Conservation (phyloP, 2,888 invertebrate genomes). For the Oscheius sp. region DNA sequence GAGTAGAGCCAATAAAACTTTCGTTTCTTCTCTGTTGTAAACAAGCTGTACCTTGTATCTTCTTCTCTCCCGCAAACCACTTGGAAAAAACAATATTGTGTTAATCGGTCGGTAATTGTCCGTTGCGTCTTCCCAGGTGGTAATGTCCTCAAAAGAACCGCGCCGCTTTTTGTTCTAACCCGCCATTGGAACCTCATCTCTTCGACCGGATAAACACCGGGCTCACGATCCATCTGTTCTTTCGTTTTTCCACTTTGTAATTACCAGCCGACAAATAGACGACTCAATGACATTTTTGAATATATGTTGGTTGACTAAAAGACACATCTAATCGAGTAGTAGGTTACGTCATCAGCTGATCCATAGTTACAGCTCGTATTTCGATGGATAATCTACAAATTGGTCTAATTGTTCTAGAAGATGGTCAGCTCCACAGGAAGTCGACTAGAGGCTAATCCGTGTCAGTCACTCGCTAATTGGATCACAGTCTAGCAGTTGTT, state of each 20-base stretch:
- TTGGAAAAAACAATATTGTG: slow-evolving; percentile 24
- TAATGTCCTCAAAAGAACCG: background rate
- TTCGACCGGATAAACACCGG: background rate
- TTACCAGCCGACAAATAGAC: slow-evolving; percentile 21
- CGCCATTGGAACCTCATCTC: background rate
- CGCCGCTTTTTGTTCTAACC: slow-evolving; percentile 11
- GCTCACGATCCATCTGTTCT: slow-evolving; percentile 11
- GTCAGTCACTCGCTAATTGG: slow-evolving; percentile 22
- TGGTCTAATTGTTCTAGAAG: too few species aligned
- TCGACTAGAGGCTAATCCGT: slow-evolving; percentile 11
- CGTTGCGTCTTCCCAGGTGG: slow-evolving; percentile 23
- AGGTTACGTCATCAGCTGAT: too few species aligned
- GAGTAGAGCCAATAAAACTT: background rate
- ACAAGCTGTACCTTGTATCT: background rate
- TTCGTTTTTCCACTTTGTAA: slow-evolving; percentile 10
- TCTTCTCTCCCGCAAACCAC: background rate
- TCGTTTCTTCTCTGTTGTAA: background rate
- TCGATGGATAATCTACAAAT: slow-evolving; percentile 3
- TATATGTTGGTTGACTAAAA: too few species aligned
- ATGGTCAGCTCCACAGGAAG: slow-evolving; percentile 2
- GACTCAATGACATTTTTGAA: too few species aligned
- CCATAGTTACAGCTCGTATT: background rate
- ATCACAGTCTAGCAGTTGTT: background rate
- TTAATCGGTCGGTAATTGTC: slow-evolving; percentile 27
- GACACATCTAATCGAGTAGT: too few species aligned